Percentiles rank a stretch among this genome's conserved stretches.
Conservation (phyloP, 1,140 invertebrate species). For the Meloidogyne hapla region DNA sequence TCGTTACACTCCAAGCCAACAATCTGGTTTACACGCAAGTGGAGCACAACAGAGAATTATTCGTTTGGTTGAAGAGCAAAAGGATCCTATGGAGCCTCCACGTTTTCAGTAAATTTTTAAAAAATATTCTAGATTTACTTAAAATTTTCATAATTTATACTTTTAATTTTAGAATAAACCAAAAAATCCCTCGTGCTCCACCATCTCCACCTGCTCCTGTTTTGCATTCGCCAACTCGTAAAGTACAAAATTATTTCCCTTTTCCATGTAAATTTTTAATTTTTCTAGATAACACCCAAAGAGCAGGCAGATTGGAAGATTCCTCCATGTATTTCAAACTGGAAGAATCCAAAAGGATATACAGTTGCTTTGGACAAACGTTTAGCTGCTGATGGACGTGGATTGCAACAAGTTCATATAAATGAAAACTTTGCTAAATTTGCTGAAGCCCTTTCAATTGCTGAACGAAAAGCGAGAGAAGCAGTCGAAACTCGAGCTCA, state of each 20-base stretch:
- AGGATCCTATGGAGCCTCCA: constrained; percentile 97
- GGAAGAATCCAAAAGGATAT: constrained; percentile 98
- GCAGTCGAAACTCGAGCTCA: constrained; percentile 93
- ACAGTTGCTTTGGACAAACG: constrained; percentile 97
- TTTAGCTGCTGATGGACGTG: constrained; percentile 92
- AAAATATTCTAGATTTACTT: not conserved
- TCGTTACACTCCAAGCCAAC: constrained; percentile 87
- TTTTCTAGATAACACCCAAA: constrained; percentile 79
- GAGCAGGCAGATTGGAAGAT: constrained; percentile 99
- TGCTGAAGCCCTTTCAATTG: constrained; percentile 93
- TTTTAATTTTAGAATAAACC: constrained; percentile 65
- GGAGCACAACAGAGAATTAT: constrained; percentile 97
- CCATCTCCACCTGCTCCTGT: constrained; percentile 97
- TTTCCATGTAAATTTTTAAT: not conserved
- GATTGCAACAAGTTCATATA: constrained; percentile 87
- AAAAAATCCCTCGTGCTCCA: constrained; percentile 86
- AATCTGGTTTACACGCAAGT: constrained; percentile 75
- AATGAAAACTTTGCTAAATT: constrained; percentile 99
- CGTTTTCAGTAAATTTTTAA: constrained; percentile 77
- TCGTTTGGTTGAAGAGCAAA: constrained; percentile 88
- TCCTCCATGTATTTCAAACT: constrained; percentile 98
- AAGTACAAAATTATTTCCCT: constrained; percentile 65
- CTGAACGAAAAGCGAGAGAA: constrained; percentile 93
- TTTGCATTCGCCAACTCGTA: constrained; percentile 92
- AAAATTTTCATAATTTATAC: not conserved